These are phyloP conservation scores for Chelonoidis abingdonii DNA, from an alignment of 2,113 vertebrate species.

Conservation along the genomic window DNA sequence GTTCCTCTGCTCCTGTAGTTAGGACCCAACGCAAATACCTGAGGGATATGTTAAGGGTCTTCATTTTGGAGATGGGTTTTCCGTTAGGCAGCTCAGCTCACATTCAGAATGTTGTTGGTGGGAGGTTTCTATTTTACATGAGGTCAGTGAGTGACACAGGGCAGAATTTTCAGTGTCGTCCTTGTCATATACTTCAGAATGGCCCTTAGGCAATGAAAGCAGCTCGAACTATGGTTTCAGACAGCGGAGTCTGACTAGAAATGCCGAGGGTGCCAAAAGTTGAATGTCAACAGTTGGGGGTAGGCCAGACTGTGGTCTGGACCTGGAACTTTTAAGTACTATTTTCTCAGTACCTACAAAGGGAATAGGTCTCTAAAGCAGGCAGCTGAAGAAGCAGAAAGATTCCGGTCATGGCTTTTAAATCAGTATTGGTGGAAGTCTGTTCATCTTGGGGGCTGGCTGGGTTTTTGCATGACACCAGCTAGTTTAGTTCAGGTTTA, in stretches of 20 bases:
- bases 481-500: neutral
- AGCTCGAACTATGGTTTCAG: neutral
- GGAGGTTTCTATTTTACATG: neutral
- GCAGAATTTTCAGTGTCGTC: neutral
- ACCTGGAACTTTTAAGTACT: neutral
- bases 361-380: neutral
- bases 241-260: neutral
- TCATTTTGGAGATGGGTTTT: neutral
- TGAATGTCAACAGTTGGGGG: neutral
- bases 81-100: neutral
- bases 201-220: neutral
- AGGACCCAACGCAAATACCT: neutral
- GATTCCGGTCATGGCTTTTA: neutral
- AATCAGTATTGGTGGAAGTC: neutral
- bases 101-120: neutral
- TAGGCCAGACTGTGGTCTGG: neutral
- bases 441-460: neutral
- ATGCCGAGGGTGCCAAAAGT: neutral
- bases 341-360: neutral
- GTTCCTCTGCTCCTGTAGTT: neutral
- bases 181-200: neutral
- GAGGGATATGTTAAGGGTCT: neutral
- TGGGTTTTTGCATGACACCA: neutral
- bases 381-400: neutral
- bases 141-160: neutral